Base-by-base conservation (phyloP, 37 sponge, comb jelly and placozoan species). In the Beroe ovata region DNA sequence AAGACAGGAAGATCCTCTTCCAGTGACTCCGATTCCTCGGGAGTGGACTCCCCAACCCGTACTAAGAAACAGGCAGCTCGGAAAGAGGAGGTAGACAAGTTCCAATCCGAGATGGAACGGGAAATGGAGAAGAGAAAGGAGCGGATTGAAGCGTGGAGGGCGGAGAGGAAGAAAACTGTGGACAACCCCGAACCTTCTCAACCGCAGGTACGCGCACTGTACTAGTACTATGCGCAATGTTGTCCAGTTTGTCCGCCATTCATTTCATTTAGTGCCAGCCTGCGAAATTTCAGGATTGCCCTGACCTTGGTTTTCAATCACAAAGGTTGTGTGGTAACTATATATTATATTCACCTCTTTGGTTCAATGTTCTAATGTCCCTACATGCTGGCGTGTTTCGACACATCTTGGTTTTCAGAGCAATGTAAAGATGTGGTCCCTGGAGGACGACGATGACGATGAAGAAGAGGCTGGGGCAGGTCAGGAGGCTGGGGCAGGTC, bases 111-210 rank as follows among this genome's bases (percentile, higher is more conserved):
- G 90, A 91, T 97, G 20, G 99, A 97, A 59, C 93, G 94, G 60
- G 99, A 93, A 90, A 95, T 97, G 95, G 69, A 91, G 42, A 95
- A 94, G 77, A 39, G 99, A 23, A 84, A 92, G 29, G 95, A 97
- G 71, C 64, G 94, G 29, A 90, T 97, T 1, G 99, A 95, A 58
- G 95, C 94, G 0, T 97, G 99, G 99, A 60, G 95, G 26, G 92
- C 93, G 32, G 90, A 91, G n/a, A 69, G 92, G n/a, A 89, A 92
- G 89, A 91, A 94, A 42, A 54, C 64, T 4, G 33, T 8, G 1
- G 47, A 90, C 54, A 47, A 3, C 6, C 69, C 69, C 29, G 69
- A 66, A 1, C 69, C 69, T 1, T 2, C 69, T 6, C 23, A 29
- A 8, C 18, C 33, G 16, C 33, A 66, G 36, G 33, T 66, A 33